A percentile compares a stretch with the other conserved stretches of the same genome.
Evolutionary conservation across 2,797 vertebrate species (phyloP).

Genomic region (Kryptopterus vitreolus): DNA sequence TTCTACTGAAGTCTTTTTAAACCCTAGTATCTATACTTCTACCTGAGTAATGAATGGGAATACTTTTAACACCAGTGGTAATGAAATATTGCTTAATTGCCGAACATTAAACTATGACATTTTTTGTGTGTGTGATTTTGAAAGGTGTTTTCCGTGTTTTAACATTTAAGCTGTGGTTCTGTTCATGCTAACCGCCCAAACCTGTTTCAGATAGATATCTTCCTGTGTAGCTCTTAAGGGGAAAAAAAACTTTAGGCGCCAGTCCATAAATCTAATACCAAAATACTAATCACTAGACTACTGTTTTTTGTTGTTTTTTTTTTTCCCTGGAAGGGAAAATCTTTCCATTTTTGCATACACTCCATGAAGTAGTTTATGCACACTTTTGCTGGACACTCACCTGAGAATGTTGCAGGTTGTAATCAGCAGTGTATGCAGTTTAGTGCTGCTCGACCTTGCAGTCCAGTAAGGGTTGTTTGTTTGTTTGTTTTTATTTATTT

Average conservation of each 20-base stretch:
- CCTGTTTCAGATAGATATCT: constrained; percentile 68
- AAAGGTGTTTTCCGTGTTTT: constrained; percentile 45
- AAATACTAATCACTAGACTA: not conserved
- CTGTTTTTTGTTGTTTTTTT: not conserved
- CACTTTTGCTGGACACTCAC: not conserved
- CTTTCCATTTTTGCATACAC: not conserved
- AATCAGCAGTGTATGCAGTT: not conserved
- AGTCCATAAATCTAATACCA: too few relatives aligned
- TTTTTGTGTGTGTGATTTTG: not conserved
- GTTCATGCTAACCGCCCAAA: constrained; percentile 65
- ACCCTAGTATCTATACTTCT: too few relatives aligned
- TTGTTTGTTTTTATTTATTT: too few relatives aligned
- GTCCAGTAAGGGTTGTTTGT: too few relatives aligned
- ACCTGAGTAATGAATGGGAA: too few relatives aligned
- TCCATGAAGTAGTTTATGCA: not conserved
- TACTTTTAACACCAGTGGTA: too few relatives aligned
- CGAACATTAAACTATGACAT: not conserved
- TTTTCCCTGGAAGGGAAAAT: not conserved
- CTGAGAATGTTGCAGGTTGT: not conserved
- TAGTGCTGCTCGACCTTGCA: not conserved
- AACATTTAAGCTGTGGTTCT: constrained; percentile 55
- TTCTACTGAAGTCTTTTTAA: too few relatives aligned
- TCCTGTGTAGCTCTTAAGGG: not conserved
- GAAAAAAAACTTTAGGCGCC: too few relatives aligned
- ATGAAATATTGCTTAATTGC: too few relatives aligned